phyloP scores from a whole-genome alignment of 2,113 vertebrate species.

The Crotophaga sulcirostris region DNA sequence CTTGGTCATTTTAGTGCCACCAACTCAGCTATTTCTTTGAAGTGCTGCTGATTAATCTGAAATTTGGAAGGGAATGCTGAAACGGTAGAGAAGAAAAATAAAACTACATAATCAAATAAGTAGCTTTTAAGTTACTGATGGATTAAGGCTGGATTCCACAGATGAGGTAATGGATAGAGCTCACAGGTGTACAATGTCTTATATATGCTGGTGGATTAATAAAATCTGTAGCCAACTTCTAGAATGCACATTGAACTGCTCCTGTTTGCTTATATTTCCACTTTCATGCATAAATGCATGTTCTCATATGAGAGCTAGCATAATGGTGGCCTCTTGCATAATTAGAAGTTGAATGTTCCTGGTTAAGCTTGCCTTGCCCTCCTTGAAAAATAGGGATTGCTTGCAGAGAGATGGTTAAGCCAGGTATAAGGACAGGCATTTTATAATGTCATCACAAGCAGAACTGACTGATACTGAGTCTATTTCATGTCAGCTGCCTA shows the following conservation, averaged over 20 bases:
- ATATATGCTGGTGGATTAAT: not conserved
- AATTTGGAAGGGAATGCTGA: slow-evolving; percentile 2
- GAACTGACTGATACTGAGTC: not conserved
- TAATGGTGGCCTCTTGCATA: not conserved
- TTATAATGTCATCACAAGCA: not conserved
- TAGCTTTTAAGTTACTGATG: not conserved
- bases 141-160: not conserved
- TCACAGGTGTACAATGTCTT: not conserved
- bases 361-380: not conserved
- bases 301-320: not conserved
- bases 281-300: not conserved
- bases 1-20: slow-evolving; percentile 49
- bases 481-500: not conserved
- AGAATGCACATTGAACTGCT: not conserved
- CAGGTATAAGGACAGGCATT: not conserved
- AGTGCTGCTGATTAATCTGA: slow-evolving; percentile 25
- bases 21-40: slow-evolving; percentile 46
- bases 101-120: slow-evolving; percentile 7
- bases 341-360: not conserved
- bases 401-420: not conserved
- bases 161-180: not conserved
- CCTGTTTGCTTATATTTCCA: not conserved
- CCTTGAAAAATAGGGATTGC: not conserved
- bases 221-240: not conserved
- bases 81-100: not conserved